A percentile compares a stretch with the other conserved stretches of the same genome.
phyloP scores from a whole-genome alignment of 1,140 invertebrate species.

The Leucophenga varia region DNA sequence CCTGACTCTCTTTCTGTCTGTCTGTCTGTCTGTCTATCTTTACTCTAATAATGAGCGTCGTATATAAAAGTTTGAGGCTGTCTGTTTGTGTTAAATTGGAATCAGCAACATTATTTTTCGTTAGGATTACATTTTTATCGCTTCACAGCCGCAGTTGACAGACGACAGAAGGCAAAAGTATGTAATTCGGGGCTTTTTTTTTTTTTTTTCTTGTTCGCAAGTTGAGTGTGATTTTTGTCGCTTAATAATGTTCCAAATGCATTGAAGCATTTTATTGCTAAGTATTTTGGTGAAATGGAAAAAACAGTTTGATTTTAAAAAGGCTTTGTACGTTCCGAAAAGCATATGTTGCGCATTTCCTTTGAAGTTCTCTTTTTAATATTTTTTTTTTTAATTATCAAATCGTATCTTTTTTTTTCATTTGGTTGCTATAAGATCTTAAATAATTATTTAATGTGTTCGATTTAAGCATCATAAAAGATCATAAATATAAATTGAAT shows the following conservation, averaged over 20 bases:
- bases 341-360: not conserved
- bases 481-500: no score
- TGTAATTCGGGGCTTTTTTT: not conserved
- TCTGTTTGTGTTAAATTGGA: constrained; percentile 46
- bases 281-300: not conserved
- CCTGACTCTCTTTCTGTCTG: no score
- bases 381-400: no score
- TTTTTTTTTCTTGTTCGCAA: constrained; percentile 1
- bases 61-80: no score
- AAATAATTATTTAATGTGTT: no score
- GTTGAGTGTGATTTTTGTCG: constrained; percentile 54
- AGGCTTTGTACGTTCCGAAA: no score
- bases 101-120: constrained; percentile 52
- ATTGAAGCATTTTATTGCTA: constrained; percentile 46
- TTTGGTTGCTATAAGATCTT: no score
- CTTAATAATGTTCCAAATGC: constrained; percentile 51
- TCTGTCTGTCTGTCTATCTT: no score
- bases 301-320: no score
- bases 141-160: constrained; percentile 33
- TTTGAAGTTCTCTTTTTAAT: no score
- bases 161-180: constrained; percentile 32
- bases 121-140: constrained; percentile 56
- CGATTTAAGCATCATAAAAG: no score
- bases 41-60: constrained; percentile 34
- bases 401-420: no score